Percentiles rank a stretch among this genome's conserved stretches.
Evolutionary conservation across 2,888 invertebrate species (phyloP).

Genomic region (Leucophenga montana): DNA sequence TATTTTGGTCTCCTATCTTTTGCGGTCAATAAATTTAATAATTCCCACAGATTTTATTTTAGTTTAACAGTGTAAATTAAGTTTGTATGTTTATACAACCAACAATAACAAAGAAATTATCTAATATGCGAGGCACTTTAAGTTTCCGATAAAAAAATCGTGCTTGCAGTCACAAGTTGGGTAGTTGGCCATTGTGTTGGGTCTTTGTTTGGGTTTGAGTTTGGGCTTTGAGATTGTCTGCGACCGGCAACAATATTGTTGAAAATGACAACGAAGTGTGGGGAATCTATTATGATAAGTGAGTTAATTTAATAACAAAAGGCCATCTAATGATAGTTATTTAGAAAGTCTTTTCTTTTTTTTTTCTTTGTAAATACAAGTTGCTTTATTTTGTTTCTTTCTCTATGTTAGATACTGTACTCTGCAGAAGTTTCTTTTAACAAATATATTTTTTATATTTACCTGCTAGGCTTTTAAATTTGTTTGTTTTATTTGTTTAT

Average conservation of each 20-base stretch:
- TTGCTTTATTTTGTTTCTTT: background rate
- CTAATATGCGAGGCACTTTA: conserved; percentile 18
- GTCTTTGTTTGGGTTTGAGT: too few relatives aligned
- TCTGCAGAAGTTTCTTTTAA: too few relatives aligned
- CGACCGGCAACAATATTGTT: conserved; percentile 28
- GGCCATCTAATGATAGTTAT: too few relatives aligned
- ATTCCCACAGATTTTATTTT: conserved; percentile 52
- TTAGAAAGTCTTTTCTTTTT: too few relatives aligned
- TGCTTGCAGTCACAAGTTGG: conserved; percentile 41
- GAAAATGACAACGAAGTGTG: conserved; percentile 55
- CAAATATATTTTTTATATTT: too few relatives aligned
- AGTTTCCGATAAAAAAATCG: conserved; percentile 43
- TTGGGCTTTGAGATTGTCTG: too few relatives aligned
- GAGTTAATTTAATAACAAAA: background rate
- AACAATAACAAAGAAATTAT: conserved; percentile 50
- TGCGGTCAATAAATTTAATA: conserved; percentile 43
- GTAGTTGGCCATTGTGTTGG: too few relatives aligned
- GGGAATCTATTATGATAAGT: background rate
- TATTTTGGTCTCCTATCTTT: too few relatives aligned
- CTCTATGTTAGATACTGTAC: too few relatives aligned
- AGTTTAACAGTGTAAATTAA: conserved; percentile 46
- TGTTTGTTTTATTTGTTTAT: background rate
- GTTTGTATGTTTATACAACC: conserved; percentile 24
- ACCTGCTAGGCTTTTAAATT: background rate
- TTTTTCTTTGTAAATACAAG: background rate